phyloP scores from a whole-genome alignment of 2,888 invertebrate genomes.

The Ditula angustiorana region DNA sequence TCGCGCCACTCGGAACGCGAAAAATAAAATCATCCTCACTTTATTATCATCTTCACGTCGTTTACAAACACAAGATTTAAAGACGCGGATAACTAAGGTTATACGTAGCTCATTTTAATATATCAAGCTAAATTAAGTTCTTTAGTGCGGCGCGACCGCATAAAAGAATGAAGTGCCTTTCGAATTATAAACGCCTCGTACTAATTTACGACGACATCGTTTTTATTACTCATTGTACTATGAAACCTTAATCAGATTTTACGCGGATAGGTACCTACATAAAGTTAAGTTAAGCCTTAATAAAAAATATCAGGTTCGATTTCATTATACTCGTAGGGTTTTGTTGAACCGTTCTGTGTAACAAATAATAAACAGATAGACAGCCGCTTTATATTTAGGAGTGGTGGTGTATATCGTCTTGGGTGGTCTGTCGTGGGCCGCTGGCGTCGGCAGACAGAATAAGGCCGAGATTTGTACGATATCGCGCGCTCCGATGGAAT shows the following conservation, averaged over 20 bases:
- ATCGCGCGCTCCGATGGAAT: slow-evolving; percentile 76
- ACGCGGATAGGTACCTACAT: slow-evolving; percentile 39
- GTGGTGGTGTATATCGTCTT: slow-evolving; percentile 67
- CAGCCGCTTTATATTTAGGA: slow-evolving; percentile 73
- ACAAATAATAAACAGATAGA: slow-evolving; percentile 73
- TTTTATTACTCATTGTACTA: slow-evolving; percentile 62
- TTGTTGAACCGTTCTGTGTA: slow-evolving; percentile 56
- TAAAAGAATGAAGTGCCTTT: slow-evolving; percentile 56
- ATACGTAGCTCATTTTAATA: slow-evolving; percentile 65
- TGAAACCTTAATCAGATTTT: slow-evolving; percentile 65
- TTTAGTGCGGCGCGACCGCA: slow-evolving; percentile 53
- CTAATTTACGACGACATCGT: slow-evolving; percentile 68
- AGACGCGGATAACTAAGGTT: slow-evolving; percentile 50
- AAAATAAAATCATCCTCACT: slow-evolving; percentile 62
- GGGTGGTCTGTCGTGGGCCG: slow-evolving; percentile 76
- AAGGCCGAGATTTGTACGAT: slow-evolving; percentile 80
- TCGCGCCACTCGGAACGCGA: slow-evolving; percentile 52
- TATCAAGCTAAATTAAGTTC: slow-evolving; percentile 66
- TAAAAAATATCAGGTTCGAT: slow-evolving; percentile 63
- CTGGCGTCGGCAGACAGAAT: slow-evolving; percentile 64
- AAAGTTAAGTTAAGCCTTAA: slow-evolving; percentile 48
- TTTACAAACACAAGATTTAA: slow-evolving; percentile 48
- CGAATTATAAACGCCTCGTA: slow-evolving; percentile 56
- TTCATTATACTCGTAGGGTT: slow-evolving; percentile 65
- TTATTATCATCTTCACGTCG: slow-evolving; percentile 59